These are phyloP conservation scores for Zoanthus sociatus DNA, from an alignment of 92 coral and sea anemone species.

Conservation along the genomic window DNA sequence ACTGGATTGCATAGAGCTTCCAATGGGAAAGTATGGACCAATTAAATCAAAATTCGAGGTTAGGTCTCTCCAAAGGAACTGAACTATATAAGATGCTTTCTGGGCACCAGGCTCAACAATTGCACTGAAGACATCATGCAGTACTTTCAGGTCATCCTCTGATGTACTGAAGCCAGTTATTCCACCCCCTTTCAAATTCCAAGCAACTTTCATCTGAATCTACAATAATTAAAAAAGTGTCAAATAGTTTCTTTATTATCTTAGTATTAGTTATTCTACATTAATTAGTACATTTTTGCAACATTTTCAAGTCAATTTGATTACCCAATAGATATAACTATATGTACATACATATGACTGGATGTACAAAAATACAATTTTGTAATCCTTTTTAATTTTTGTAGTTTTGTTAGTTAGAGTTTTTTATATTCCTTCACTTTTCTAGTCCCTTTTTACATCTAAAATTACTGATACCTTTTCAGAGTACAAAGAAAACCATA, in stretches of 20 bases:
- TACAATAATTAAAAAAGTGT: neutral
- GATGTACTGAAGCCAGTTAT: constrained; percentile 38
- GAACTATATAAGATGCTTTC: constrained; percentile 1
- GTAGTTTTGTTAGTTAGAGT: too few relatives aligned
- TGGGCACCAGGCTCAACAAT: neutral
- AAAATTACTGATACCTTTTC: too few relatives aligned
- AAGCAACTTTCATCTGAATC: constrained; percentile 64
- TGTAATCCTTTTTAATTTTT: too few relatives aligned
- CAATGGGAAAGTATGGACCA: neutral
- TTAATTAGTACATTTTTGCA: too few relatives aligned
- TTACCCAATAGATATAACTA: too few relatives aligned
- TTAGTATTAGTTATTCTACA: neutral
- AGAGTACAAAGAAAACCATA: too few relatives aligned
- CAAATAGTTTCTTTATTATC: neutral
- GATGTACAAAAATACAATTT: too few relatives aligned
- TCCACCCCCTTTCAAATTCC: constrained; percentile 57
- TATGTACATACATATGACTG: too few relatives aligned
- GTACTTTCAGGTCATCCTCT: constrained; percentile 38
- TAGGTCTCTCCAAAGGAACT: constrained; percentile 6
- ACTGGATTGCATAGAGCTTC: neutral
- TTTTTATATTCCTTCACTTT: too few relatives aligned
- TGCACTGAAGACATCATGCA: constrained; percentile 37
- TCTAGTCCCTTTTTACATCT: too few relatives aligned
- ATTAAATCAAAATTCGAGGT: neutral
- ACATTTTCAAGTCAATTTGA: neutral